These are phyloP conservation scores for Metopia argyrocephala DNA, from an alignment of 2,888 invertebrate genomes.

Conservation along the genomic window DNA sequence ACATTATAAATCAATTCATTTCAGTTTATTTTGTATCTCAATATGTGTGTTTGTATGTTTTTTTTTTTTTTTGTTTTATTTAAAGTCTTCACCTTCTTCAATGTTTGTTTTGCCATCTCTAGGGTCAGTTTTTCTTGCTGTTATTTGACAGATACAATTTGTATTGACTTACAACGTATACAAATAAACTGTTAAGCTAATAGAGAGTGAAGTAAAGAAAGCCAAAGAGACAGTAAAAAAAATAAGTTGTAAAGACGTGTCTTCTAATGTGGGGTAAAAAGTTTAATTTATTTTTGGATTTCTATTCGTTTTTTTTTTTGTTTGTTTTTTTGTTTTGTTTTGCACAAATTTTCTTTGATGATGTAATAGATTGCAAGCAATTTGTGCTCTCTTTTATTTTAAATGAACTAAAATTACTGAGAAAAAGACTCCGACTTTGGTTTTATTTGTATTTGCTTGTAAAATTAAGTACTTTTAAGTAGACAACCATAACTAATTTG, in stretches of 20 bases:
- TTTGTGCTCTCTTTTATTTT: conserved; percentile 21
- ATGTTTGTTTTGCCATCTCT: background rate
- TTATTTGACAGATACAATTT: conserved; percentile 41
- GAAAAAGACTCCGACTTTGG: too few relatives aligned
- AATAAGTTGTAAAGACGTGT: too few relatives aligned
- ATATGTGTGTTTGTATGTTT: conserved; percentile 16
- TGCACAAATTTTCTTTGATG: conserved; percentile 9
- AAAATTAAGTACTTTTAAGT: too few relatives aligned
- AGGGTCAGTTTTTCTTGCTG: conserved; percentile 21
- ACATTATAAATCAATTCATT: conserved; percentile 76
- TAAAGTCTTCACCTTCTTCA: too few relatives aligned
- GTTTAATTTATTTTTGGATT: too few relatives aligned
- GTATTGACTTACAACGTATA: conserved; percentile 47
- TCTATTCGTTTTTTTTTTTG: conserved; percentile 18
- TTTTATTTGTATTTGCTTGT: too few relatives aligned
- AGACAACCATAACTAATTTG: too few relatives aligned
- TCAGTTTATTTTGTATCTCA: conserved; percentile 69
- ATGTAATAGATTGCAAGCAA: background rate
- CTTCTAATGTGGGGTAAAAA: too few relatives aligned
- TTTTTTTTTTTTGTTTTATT: conserved; percentile 15
- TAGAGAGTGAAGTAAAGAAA: background rate
- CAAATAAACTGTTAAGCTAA: background rate
- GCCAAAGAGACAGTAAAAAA: background rate
- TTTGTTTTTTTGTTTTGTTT: conserved; percentile 1
- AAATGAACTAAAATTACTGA: conserved; percentile 39